Conservation (phyloP, 2,797 vertebrate species). For the Streptopelia turtur region DNA sequence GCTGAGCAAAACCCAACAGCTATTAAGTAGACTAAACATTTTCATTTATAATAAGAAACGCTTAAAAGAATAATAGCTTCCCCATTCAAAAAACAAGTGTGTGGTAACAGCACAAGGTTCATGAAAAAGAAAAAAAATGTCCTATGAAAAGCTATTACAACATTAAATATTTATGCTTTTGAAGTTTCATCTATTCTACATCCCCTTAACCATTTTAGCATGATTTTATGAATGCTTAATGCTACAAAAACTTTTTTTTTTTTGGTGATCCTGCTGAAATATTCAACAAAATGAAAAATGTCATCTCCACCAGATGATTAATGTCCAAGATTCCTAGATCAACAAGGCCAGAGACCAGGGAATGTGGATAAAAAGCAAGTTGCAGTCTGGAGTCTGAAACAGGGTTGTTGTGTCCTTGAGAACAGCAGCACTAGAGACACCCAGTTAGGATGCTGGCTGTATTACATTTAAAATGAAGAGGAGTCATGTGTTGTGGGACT, state of each 20-base stretch:
- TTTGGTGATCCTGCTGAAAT: slow-evolving; percentile 23
- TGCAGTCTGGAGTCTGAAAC: background rate
- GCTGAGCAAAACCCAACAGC: background rate
- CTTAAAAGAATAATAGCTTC: background rate
- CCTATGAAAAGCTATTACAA: slow-evolving; percentile 18
- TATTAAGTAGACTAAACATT: background rate
- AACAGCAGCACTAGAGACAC: background rate
- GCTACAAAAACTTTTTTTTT: background rate
- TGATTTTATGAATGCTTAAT: slow-evolving; percentile 56
- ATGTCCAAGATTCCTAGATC: background rate
- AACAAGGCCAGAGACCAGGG: background rate
- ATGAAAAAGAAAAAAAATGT: background rate
- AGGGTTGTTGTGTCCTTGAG: background rate
- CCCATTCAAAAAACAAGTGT: background rate
- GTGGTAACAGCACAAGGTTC: background rate
- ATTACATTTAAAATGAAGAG: background rate
- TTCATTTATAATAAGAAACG: background rate
- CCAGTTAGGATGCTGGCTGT: background rate
- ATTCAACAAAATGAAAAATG: slow-evolving; percentile 25
- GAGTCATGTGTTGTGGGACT: background rate
- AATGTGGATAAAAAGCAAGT: fast-evolving
- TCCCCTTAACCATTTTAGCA: slow-evolving; percentile 7
- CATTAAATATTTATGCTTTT: slow-evolving; percentile 43
- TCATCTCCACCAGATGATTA: background rate
- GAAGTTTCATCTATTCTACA: slow-evolving; percentile 25